phyloP scores from a whole-genome alignment of 2,888 invertebrate genomes.

The Acleris cristana region DNA sequence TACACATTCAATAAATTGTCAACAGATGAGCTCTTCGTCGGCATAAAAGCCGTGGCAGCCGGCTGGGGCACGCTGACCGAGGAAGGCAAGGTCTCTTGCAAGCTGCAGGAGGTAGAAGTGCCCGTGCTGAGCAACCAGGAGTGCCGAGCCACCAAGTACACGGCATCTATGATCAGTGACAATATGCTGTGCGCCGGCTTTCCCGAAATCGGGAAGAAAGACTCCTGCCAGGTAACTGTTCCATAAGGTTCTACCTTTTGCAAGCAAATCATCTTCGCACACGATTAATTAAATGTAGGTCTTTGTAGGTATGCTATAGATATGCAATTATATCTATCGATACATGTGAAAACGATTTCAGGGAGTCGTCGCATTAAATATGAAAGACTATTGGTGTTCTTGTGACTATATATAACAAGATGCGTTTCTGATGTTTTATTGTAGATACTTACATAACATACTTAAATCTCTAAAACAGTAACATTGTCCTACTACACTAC shows the following conservation, averaged over 20 bases:
- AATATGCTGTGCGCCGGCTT: slow-evolving; percentile 95
- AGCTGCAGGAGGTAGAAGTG: slow-evolving; percentile 92
- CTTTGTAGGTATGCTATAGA: too few relatives aligned
- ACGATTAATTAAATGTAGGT: too few relatives aligned
- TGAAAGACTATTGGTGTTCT: too few relatives aligned
- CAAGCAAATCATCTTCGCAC: too few relatives aligned
- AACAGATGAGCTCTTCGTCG: slow-evolving; percentile 87
- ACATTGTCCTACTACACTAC: too few relatives aligned
- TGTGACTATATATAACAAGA: too few relatives aligned
- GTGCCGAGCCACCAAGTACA: slow-evolving; percentile 91
- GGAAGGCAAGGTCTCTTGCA: slow-evolving; percentile 92
- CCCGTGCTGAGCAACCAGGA: slow-evolving; percentile 88
- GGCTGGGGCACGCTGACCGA: slow-evolving; percentile 95
- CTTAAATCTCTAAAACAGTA: too few relatives aligned
- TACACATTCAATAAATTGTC: neutral
- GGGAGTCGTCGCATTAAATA: too few relatives aligned
- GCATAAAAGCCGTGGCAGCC: slow-evolving; percentile 88
- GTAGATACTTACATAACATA: too few relatives aligned
- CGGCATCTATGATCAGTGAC: slow-evolving; percentile 92
- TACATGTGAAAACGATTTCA: too few relatives aligned
- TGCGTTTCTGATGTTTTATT: too few relatives aligned
- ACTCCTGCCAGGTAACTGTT: slow-evolving; percentile 89
- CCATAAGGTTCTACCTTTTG: neutral
- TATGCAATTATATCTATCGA: too few relatives aligned
- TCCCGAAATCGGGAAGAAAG: slow-evolving; percentile 87